Evolutionary conservation across 1,140 invertebrate genomes (phyloP), one percentile per base, ranked within the genome.

Genomic region (Copidosoma floridanum): DNA sequence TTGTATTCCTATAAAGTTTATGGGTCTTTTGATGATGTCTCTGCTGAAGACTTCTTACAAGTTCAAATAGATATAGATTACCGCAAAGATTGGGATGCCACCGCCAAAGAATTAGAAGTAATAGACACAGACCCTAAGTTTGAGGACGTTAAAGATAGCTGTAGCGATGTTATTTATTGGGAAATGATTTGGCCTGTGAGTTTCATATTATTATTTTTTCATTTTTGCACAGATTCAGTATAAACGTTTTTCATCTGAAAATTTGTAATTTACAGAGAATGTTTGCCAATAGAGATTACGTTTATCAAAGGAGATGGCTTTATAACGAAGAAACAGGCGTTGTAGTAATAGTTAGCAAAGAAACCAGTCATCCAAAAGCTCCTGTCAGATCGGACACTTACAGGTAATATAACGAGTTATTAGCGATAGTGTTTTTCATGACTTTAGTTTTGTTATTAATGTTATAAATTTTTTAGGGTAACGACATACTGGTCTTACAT

Each of bases 1-100:
- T 77, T 90, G 16, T 94, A 86, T 76, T 85, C 89, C 23, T 94
- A 94, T 69, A 94, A 94, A 89, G 89, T 94, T 0, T 93, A 92
- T 79, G 92, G 89, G 1, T 84, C 85, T 0, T 94, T 91, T 68
- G 77, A 85, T 48, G 91, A 94, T 67, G 86, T 94, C 2, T 83
- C 82, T 0, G 90, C 90, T 1, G 82, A 85, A 66, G 90, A 93
- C 75, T 93, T 94, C 74, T 80, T 93, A 1, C 85, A 88, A 66
- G 89, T 91, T 11, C 92, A 94, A 76, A 84, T 92, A 14, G 90
- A 94, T 74, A 83, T 88, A 16, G 82, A 86, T 21, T 93, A 92
- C 78, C 82, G 92, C 32, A 86, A 84, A 51, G 79, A 86, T 64
- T 94, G 92, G 92, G 92, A 94, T 78, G 75, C 82, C 1, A 89